Conservation (phyloP, 2,113 vertebrate species). For the Oryzias melastigma region DNA sequence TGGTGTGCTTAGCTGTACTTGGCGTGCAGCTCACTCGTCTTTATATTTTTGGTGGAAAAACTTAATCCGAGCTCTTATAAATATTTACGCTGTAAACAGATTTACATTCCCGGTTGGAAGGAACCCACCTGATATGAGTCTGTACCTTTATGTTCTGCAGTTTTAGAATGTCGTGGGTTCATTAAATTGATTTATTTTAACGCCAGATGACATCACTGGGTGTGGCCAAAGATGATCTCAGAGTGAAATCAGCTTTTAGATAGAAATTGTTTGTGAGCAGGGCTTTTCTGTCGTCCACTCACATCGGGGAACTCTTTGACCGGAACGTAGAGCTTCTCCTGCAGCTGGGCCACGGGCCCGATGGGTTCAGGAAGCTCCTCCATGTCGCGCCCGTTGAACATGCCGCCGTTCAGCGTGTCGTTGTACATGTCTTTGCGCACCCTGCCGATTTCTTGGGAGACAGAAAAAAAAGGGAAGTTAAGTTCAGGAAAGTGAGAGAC, state of each 20-base stretch:
- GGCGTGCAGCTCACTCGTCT: conserved; percentile 21
- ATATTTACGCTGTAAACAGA: conserved; percentile 28
- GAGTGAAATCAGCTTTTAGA: conserved; percentile 40
- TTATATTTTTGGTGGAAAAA: conserved; percentile 21
- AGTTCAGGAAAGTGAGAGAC: conserved; percentile 4
- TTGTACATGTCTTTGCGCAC: conserved; percentile 99
- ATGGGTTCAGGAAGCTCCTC: conserved; percentile 91
- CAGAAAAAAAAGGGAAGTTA: not conserved
- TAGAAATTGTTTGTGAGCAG: conserved; percentile 21
- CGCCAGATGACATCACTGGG: conserved; percentile 40
- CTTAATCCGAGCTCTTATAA: conserved; percentile 29
- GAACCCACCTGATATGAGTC: not conserved
- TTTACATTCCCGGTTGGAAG: not conserved
- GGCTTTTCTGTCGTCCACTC: conserved; percentile 73
- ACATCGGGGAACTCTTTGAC: conserved; percentile 99
- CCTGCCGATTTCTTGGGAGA: conserved; percentile 94
- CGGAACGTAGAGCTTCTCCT: conserved; percentile 99
- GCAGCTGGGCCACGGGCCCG: conserved; percentile 95
- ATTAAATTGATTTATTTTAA: conserved; percentile 31
- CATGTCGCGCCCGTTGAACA: conserved; percentile 91
- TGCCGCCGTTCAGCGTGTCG: conserved; percentile 95
- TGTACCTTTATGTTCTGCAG: not conserved
- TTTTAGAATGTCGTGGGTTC: not conserved
- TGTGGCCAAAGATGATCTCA: conserved; percentile 40
- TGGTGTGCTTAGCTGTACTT: conserved; percentile 54